Base-by-base conservation (phyloP, 92 coral and sea anemone genomes). In the Phymanthus crucifer region DNA sequence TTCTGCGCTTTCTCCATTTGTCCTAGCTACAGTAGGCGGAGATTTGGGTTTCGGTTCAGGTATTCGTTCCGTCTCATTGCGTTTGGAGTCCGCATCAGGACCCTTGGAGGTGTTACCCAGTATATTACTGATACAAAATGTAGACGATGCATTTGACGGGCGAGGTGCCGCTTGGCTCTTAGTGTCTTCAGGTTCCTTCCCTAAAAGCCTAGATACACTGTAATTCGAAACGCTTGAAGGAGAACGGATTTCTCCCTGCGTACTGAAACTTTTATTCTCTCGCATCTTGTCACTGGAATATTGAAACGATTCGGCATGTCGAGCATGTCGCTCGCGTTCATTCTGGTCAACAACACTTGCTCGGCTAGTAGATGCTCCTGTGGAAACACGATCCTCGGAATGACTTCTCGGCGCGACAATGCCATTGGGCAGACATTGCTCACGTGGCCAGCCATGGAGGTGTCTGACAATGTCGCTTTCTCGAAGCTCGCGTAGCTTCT, bases 171-270 rank as follows among this genome's bases (percentile, higher is more conserved):
- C 75, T 29, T 46, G 79, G 24, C 79, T 40, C 54, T 83, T 86
- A 36, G 26, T 72, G 16, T 70, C 89, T 27, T 77, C 81, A 37
- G 58, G 45, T 32, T 81, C 84, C n/a, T 85, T 88, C 29, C 97
- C 97, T 37, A 92, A 83, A 32, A 92, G 75, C 54, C 97, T 90
- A 13, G 90, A 92, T 3, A 92, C 97, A 70, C 97, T 92, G 68
- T 90, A 92, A 72, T 84, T 90, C 61, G 92, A 84, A 35, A 66
- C 70, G 2, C 72, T 65, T 65, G 73, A 61, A 4, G 76, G 40
- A 75, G 77, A 61, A 54, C 75, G 84, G 71, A 36, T 61, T 52
- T 73, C 78, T n/a, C 40, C 72, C 9, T 52, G 75, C 31, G 48
- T 46, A 43, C 12, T 66, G 33, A 18, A 40, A 7, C 32, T 43